phyloP scores from a whole-genome alignment of 92 coral and sea anemone genomes.

The Isaurus tuberculatus region DNA sequence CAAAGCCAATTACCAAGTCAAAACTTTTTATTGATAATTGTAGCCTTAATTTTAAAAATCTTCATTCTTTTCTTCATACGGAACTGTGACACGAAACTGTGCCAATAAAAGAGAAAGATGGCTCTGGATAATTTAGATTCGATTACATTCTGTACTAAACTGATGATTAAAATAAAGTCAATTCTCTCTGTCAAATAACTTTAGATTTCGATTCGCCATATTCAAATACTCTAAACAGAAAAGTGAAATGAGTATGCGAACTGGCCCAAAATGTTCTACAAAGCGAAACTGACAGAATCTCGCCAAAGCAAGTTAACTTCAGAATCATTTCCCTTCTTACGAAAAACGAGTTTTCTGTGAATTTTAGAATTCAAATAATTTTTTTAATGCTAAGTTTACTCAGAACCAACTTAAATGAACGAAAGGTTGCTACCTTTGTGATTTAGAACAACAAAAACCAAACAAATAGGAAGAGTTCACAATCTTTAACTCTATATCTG shows the following conservation, averaged over 20 bases:
- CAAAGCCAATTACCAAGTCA: not conserved
- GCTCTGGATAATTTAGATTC: not conserved
- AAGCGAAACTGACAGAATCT: not conserved
- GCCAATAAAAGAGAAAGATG: not conserved
- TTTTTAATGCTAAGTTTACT: not conserved
- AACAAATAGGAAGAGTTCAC: slow-evolving; percentile 63
- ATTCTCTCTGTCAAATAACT: not conserved
- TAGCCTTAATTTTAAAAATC: not conserved
- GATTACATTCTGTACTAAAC: not conserved
- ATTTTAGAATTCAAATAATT: not conserved
- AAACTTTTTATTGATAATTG: not conserved
- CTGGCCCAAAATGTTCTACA: not conserved
- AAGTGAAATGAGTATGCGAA: not conserved
- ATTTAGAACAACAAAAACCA: slow-evolving; percentile 87
- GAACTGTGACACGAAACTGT: not conserved
- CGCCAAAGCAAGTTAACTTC: not conserved
- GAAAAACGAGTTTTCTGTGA: not conserved
- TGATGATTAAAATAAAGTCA: not conserved
- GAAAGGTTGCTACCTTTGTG: slow-evolving; percentile 76
- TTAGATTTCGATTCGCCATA: not conserved
- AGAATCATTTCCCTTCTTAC: not conserved
- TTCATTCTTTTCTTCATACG: not conserved
- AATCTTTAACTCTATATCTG: not conserved
- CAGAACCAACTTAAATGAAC: not conserved
- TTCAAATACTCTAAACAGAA: not conserved